These are phyloP conservation scores for Acanthis flammea DNA, from an alignment of 2,797 vertebrate genomes.

Conservation along the genomic window DNA sequence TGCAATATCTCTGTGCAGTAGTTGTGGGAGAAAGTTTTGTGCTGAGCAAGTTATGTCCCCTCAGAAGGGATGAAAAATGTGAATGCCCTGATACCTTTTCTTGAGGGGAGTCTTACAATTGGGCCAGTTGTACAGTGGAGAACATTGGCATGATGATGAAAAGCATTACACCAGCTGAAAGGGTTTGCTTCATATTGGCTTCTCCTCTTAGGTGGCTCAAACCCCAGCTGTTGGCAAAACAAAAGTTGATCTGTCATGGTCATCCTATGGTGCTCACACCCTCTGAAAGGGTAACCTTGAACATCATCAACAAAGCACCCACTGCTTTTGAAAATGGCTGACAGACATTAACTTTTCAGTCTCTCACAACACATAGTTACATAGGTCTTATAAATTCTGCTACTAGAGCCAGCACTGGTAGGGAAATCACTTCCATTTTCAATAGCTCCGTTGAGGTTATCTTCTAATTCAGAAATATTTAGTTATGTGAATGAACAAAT, in stretches of 20 bases:
- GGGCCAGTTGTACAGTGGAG: background rate
- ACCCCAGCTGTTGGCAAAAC: background rate
- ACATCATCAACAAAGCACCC: background rate
- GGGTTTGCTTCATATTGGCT: background rate
- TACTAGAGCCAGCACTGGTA: fast-evolving
- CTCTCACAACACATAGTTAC: background rate
- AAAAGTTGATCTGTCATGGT: background rate
- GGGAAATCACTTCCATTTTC: background rate
- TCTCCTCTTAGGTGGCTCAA: background rate
- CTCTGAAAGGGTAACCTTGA: background rate
- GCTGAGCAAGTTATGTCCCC: background rate
- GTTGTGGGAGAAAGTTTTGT: background rate
- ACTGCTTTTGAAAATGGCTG: background rate
- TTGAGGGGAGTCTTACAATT: fast-evolving
- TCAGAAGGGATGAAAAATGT: background rate
- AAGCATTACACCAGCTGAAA: background rate
- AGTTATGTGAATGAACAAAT: background rate
- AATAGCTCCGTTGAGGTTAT: background rate
- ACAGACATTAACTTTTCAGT: background rate
- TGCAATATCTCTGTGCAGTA: no score
- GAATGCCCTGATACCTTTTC: background rate
- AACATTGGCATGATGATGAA: background rate
- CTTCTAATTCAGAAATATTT: background rate
- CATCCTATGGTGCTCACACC: fast-evolving
- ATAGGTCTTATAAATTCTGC: background rate